Conservation (phyloP, 2,888 invertebrate genomes). For the Mesodorylaimus sp. region DNA sequence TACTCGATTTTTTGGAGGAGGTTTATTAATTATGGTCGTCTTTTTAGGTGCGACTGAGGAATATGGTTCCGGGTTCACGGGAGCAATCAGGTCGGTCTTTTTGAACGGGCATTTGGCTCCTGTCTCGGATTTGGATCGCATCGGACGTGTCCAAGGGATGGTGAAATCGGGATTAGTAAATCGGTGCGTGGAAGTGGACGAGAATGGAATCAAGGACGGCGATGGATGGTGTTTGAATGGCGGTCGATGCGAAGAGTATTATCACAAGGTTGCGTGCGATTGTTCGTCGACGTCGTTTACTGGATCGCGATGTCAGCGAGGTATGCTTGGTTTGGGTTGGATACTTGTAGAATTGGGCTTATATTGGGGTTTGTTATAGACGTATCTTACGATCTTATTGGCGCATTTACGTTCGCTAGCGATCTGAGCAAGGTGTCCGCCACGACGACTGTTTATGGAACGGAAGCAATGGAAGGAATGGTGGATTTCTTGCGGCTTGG, state of each 20-base stretch:
- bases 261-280: background rate
- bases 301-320: background rate
- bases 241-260: background rate
- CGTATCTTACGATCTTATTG: background rate
- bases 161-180: background rate
- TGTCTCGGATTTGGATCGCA: background rate
- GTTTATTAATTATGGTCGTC: too few species aligned
- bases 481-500: background rate
- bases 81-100: background rate
- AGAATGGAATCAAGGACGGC: too few species aligned
- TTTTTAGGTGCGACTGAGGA: background rate
- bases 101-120: too few species aligned
- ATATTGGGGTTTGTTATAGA: background rate
- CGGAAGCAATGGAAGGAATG: background rate
- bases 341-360: background rate
- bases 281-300: background rate
- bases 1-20: too few species aligned
- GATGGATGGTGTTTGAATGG: background rate
- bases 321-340: background rate
- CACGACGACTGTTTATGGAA: background rate
- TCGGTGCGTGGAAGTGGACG: too few species aligned
- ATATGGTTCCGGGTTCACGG: background rate
- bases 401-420: too few species aligned
- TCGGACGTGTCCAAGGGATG: background rate
- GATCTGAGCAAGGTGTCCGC: too few species aligned